Evolutionary conservation across 2,797 vertebrate species (phyloP).

Genomic region (Apogon hyalosoma): DNA sequence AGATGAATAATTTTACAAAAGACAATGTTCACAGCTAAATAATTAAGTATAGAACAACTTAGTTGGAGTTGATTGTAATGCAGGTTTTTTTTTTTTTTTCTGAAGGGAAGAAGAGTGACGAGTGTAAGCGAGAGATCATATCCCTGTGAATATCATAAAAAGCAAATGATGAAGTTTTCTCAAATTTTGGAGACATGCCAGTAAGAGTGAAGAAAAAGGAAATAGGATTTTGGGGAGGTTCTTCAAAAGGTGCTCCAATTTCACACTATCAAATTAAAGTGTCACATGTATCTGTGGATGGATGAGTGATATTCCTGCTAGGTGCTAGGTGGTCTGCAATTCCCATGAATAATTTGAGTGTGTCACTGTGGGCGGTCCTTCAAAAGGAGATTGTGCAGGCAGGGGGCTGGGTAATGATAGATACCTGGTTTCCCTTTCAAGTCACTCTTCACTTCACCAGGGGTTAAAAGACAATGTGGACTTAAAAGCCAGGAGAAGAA

Average conservation of each 20-base stretch:
- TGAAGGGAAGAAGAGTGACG: not conserved
- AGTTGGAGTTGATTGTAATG: constrained; percentile 19
- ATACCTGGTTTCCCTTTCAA: constrained; percentile 68
- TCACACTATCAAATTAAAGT: constrained; percentile 81
- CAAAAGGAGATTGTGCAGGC: constrained; percentile 70
- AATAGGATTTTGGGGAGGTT: constrained; percentile 70
- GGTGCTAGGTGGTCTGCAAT: constrained; percentile 71
- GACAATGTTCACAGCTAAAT: constrained; percentile 18
- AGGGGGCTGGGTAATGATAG: constrained; percentile 75
- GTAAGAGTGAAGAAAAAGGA: constrained; percentile 61
- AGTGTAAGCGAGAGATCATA: constrained; percentile 32
- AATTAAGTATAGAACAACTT: constrained; percentile 20
- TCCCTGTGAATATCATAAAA: constrained; percentile 36
- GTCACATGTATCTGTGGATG: constrained; percentile 69
- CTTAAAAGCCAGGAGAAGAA: constrained; percentile 24
- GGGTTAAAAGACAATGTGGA: constrained; percentile 55
- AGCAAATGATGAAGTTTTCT: constrained; percentile 49
- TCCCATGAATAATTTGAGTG: constrained; percentile 83
- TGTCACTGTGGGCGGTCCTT: constrained; percentile 68
- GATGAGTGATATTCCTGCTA: constrained; percentile 76
- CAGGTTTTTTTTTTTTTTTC: not conserved
- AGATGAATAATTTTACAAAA: constrained; percentile 5
- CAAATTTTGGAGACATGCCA: constrained; percentile 32
- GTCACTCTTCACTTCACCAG: constrained; percentile 45
- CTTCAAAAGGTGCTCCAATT: constrained; percentile 70